These are phyloP conservation scores for Neopelma chrysocephalum DNA, from an alignment of 2,797 vertebrate genomes.

Conservation along the genomic window DNA sequence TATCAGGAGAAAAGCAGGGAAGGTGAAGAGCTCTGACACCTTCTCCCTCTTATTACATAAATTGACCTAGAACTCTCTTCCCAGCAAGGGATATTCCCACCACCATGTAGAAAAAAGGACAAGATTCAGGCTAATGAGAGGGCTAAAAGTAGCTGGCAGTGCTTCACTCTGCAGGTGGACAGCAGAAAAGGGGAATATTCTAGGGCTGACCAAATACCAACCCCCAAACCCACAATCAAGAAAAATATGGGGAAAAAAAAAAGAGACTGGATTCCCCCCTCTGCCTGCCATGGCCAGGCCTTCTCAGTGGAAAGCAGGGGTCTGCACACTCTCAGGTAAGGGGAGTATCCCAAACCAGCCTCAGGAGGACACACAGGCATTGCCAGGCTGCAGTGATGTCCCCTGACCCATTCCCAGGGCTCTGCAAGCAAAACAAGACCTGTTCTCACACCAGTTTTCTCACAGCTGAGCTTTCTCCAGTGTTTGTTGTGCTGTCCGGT, in stretches of 20 bases:
- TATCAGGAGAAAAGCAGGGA: background rate
- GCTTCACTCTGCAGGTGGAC: background rate
- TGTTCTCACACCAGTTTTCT: background rate
- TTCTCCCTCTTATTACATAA: background rate
- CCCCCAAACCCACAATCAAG: background rate
- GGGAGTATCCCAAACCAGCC: too few species aligned
- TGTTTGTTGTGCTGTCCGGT: too few species aligned
- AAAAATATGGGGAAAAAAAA: background rate
- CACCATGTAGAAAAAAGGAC: background rate
- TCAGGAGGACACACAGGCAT: accelerated
- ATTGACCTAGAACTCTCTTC: background rate
- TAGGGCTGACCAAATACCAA: background rate
- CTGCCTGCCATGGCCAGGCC: background rate
- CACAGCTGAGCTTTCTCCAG: background rate
- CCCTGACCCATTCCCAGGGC: background rate
- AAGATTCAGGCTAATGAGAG: background rate
- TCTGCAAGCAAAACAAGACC: too few species aligned
- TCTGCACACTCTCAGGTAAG: background rate
- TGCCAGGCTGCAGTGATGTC: accelerated
- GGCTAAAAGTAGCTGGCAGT: background rate
- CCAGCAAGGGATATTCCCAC: background rate
- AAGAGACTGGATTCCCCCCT: background rate
- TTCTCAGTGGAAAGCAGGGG: background rate
- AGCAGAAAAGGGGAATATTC: background rate
- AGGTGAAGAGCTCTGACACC: background rate